A percentile compares a stretch with the other conserved stretches of the same genome.
Evolutionary conservation across 2,113 vertebrate genomes (phyloP).

Genomic region (Prunella fulvescens): DNA sequence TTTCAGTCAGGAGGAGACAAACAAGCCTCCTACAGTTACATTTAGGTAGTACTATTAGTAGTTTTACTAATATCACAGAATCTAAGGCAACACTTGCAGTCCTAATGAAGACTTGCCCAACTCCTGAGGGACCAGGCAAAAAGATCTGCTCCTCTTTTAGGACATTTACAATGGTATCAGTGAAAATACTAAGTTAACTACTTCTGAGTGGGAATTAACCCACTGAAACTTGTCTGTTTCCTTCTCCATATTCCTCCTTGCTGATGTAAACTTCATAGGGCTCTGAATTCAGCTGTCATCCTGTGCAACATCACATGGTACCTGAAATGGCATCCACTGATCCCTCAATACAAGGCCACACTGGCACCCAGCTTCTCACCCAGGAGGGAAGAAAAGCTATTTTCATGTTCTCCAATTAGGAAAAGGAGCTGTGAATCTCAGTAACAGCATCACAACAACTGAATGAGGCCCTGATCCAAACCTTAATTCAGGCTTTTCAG

Average conservation of each 20-base stretch:
- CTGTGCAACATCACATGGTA: not conserved
- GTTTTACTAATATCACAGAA: not conserved
- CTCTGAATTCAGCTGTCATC: not conserved
- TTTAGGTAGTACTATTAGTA: not conserved
- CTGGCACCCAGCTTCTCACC: not conserved
- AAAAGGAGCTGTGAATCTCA: not conserved
- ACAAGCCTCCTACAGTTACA: accelerated
- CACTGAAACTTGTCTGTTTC: not conserved
- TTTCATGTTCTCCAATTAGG: not conserved
- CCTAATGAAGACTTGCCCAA: accelerated
- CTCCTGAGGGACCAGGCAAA: not conserved
- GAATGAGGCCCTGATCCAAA: not conserved
- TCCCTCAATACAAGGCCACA: not conserved
- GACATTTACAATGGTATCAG: not conserved
- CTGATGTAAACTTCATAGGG: not conserved
- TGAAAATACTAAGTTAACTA: not conserved
- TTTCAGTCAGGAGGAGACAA: not conserved
- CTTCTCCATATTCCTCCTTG: not conserved
- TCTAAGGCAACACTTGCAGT: not conserved
- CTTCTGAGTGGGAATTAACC: not conserved
- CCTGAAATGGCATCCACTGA: not conserved
- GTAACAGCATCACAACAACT: not conserved
- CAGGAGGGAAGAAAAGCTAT: not conserved
- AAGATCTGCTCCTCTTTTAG: not conserved
- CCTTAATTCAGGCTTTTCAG: not conserved